Conservation (phyloP, 2,797 vertebrate genomes). For the Hippopotamyrus pictus region DNA sequence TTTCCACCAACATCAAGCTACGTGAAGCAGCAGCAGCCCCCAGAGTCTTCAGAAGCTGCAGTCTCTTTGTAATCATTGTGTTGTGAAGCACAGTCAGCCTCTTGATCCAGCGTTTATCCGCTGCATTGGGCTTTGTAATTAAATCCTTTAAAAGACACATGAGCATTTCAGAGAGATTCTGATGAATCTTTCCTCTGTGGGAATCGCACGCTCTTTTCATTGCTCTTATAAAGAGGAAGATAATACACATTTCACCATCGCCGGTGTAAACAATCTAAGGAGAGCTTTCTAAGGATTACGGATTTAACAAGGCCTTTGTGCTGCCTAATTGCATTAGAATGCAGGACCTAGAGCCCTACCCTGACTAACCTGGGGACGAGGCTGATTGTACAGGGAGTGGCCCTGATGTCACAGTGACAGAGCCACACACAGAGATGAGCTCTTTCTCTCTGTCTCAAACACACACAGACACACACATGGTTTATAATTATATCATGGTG, state of each 20-base stretch:
- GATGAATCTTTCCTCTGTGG: constrained; percentile 9
- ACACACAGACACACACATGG: neutral
- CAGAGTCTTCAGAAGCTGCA: neutral
- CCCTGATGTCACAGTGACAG: neutral
- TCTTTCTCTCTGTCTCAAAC: neutral
- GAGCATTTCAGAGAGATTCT: neutral
- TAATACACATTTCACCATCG: constrained; percentile 72
- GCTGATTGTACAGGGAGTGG: neutral
- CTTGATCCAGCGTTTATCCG: constrained; percentile 8
- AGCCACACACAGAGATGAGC: constrained; percentile 2
- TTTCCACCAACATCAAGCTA: constrained; percentile 17
- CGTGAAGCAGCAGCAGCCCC: neutral
- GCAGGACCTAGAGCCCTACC: constrained; percentile 73
- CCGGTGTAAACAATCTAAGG: constrained; percentile 71
- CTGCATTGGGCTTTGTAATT: constrained; percentile 19
- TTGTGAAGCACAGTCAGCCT: neutral
- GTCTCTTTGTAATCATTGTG: constrained; percentile 7
- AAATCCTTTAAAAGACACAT: constrained; percentile 12
- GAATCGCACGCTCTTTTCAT: constrained; percentile 49
- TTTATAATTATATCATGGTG: neutral
- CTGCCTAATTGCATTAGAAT: constrained; percentile 93
- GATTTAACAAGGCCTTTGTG: constrained; percentile 91
- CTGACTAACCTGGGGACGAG: constrained; percentile 6
- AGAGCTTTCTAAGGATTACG: constrained; percentile 71
- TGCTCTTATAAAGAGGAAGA: constrained; percentile 58